phyloP scores from a whole-genome alignment of 2,888 invertebrate species.

The Xanthia togata region DNA sequence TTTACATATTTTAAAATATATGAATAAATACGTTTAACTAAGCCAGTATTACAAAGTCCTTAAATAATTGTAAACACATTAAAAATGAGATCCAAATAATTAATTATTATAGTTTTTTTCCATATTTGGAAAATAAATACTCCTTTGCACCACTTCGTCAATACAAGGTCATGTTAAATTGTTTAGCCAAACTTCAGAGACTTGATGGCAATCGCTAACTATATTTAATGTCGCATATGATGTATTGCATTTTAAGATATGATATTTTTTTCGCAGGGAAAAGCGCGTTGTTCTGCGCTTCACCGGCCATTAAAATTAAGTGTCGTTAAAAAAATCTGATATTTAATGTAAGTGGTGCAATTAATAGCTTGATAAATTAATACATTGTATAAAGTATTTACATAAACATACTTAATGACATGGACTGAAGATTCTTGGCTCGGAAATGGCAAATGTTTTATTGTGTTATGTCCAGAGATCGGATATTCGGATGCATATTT shows the following conservation, averaged over 20 bases:
- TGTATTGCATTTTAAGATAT: too few relatives aligned
- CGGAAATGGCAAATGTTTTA: too few relatives aligned
- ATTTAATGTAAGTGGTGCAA: not conserved
- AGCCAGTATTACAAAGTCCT: not conserved
- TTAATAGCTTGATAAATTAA: not conserved
- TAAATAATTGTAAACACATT: conserved; percentile 21
- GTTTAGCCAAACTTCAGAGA: too few relatives aligned
- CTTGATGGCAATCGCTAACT: too few relatives aligned
- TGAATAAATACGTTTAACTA: not conserved
- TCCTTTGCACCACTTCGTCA: not conserved
- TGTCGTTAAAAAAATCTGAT: too few relatives aligned
- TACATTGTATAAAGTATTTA: not conserved
- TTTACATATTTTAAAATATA: not conserved
- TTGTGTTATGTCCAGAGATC: too few relatives aligned
- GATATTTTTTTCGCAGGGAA: too few relatives aligned
- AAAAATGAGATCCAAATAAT: conserved; percentile 47
- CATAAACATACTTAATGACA: not conserved
- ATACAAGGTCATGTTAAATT: too few relatives aligned
- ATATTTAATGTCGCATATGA: too few relatives aligned
- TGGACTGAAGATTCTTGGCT: conserved; percentile 20
- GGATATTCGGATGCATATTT: too few relatives aligned
- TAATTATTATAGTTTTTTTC: conserved; percentile 3
- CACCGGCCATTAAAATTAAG: too few relatives aligned
- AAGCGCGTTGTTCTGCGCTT: too few relatives aligned
- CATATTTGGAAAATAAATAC: not conserved